Conservation (phyloP, 2,113 vertebrate genomes). For the Pollimyrus isidori region DNA sequence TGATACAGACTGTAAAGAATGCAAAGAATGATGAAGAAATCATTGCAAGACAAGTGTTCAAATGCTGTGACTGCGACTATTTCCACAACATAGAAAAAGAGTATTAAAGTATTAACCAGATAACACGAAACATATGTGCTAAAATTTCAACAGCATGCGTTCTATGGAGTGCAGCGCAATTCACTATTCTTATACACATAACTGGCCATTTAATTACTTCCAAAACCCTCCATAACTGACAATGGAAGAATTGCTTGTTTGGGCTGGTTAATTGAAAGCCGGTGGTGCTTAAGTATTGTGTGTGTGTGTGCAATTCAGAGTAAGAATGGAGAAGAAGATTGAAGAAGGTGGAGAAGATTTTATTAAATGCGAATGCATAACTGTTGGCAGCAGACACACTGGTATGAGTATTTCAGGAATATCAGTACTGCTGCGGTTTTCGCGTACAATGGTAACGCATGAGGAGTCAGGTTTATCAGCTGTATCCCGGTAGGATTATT, state of each 20-base stretch:
- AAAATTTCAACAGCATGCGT: neutral
- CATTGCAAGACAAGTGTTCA: constrained; percentile 18
- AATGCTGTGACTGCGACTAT: constrained; percentile 32
- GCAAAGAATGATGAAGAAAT: constrained; percentile 31
- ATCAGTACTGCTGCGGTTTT: neutral
- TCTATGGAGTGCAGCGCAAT: neutral
- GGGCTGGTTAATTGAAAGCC: neutral
- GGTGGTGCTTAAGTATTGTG: neutral
- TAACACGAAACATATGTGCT: neutral
- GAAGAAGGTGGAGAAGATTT: neutral
- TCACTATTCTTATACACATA: neutral
- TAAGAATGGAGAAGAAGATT: neutral
- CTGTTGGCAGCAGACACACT: neutral
- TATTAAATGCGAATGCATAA: neutral
- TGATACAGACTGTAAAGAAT: constrained; percentile 25
- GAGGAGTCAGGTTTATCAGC: neutral
- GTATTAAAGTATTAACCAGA: neutral
- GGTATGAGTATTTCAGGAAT: neutral
- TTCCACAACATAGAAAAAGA: constrained; percentile 29
- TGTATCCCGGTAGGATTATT: neutral
- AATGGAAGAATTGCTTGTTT: neutral
- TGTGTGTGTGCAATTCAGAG: neutral
- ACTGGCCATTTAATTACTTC: neutral
- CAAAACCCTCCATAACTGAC: neutral
- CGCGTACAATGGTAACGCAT: neutral